phyloP scores from a whole-genome alignment of 2,888 invertebrate genomes.

The Fabriciana adippe region DNA sequence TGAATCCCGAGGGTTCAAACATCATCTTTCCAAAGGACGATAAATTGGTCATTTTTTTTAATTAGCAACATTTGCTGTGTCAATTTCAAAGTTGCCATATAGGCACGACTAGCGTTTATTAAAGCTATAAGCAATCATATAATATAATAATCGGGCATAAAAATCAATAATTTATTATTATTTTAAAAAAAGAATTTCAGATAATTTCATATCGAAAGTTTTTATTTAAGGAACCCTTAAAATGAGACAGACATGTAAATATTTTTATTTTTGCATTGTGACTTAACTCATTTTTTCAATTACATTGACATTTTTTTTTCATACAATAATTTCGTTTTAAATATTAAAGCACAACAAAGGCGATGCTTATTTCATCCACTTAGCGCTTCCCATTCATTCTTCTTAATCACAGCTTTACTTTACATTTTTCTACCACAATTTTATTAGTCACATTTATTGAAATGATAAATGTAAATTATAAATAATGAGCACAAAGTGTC shows the following conservation, averaged over 20 bases:
- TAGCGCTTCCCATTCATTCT: slow-evolving; percentile 1
- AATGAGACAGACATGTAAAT: background rate
- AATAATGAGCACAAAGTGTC: slow-evolving; percentile 40
- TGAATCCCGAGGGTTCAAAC: background rate
- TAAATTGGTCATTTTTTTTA: slow-evolving; percentile 34
- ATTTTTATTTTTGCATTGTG: slow-evolving; percentile 13
- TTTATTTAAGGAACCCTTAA: background rate
- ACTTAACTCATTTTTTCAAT: background rate
- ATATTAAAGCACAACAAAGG: slow-evolving; percentile 14
- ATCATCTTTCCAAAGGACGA: slow-evolving; percentile 2
- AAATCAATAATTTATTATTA: background rate
- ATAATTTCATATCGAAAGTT: no score
- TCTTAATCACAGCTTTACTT: slow-evolving; percentile 4
- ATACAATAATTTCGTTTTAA: slow-evolving; percentile 10
- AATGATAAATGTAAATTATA: slow-evolving; percentile 16
- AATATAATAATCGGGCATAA: background rate
- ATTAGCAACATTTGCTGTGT: slow-evolving; percentile 19
- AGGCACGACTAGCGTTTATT: slow-evolving; percentile 25
- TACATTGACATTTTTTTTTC: slow-evolving; percentile 11
- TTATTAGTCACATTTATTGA: slow-evolving; percentile 23
- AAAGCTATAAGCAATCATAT: slow-evolving; percentile 26
- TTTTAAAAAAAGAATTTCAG: background rate
- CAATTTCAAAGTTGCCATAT: slow-evolving; percentile 18
- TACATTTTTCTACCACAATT: slow-evolving; percentile 7
- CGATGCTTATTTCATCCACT: slow-evolving; percentile 5